These are phyloP conservation scores for Drosophila mettleri DNA, from an alignment of 2,888 invertebrate genomes.

Conservation along the genomic window DNA sequence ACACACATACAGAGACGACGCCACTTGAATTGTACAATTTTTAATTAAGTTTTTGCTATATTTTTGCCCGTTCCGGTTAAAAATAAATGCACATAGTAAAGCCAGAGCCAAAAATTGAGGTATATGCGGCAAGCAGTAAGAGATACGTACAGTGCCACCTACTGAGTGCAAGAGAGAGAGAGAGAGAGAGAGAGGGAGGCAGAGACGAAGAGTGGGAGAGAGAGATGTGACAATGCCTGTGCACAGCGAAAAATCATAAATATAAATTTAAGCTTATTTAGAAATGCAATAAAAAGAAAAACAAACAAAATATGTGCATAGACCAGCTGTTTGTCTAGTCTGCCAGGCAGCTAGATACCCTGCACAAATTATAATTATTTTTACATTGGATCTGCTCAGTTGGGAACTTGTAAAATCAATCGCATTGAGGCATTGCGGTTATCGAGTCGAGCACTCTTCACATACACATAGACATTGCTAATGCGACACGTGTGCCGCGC, in stretches of 20 bases:
- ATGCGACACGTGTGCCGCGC: conserved; percentile 69
- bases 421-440: background rate
- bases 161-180: background rate
- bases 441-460: conserved; percentile 3
- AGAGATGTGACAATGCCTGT: conserved; percentile 24
- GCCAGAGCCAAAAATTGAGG: conserved; percentile 55
- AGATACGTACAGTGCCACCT: conserved; percentile 14
- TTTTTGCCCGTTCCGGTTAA: conserved; percentile 44
- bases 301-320: conserved; percentile 8
- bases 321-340: conserved; percentile 6
- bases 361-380: background rate
- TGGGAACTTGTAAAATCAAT: conserved; percentile 4
- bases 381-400: background rate
- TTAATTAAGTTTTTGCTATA: conserved; percentile 67
- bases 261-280: conserved; percentile 71
- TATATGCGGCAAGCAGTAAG: conserved; percentile 32
- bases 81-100: conserved; percentile 66
- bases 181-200: background rate
- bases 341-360: conserved; percentile 15
- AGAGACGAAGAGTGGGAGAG: background rate
- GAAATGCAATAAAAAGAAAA: conserved; percentile 35
- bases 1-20: conserved; percentile 9
- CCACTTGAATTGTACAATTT: conserved; percentile 56
- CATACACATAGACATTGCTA: conserved; percentile 1
- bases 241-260: conserved; percentile 53